Conservation (phyloP, 2,113 vertebrate genomes). For the Lota lota region DNA sequence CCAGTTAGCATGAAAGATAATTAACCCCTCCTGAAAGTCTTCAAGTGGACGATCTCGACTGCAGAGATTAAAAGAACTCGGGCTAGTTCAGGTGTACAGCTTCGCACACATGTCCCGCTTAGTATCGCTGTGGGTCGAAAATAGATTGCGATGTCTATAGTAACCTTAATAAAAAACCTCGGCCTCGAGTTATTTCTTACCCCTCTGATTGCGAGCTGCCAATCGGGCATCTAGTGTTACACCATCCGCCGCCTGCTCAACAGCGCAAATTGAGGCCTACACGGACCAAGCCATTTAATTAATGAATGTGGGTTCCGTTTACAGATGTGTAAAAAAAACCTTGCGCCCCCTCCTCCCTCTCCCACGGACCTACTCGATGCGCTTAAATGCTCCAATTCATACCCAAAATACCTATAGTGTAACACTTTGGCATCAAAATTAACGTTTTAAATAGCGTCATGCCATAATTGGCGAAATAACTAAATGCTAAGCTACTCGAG, state of each 20-base stretch:
- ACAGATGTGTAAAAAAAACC: slow-evolving; percentile 74
- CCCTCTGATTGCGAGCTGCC: slow-evolving; percentile 62
- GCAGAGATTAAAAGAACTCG: slow-evolving; percentile 37
- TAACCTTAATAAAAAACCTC: slow-evolving; percentile 45
- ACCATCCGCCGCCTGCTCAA: slow-evolving; percentile 67
- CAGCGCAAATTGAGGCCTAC: slow-evolving; percentile 76
- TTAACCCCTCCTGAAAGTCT: slow-evolving; percentile 63
- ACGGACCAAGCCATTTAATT: slow-evolving; percentile 75
- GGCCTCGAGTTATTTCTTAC: slow-evolving; percentile 71
- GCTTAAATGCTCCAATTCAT: slow-evolving; percentile 42
- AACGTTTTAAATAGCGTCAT: slow-evolving; percentile 49
- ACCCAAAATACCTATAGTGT: slow-evolving; percentile 39
- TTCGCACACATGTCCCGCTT: slow-evolving; percentile 8
- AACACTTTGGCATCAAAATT: slow-evolving; percentile 60
- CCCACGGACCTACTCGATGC: slow-evolving; percentile 45
- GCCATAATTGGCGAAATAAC: slow-evolving; percentile 63
- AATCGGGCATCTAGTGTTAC: slow-evolving; percentile 60
- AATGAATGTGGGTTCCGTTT: slow-evolving; percentile 74
- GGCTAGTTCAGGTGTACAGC: slow-evolving; percentile 52
- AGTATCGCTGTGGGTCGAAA: slow-evolving; percentile 12
- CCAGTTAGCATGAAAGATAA: slow-evolving; percentile 68
- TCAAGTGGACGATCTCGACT: slow-evolving; percentile 37
- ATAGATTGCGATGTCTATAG: slow-evolving; percentile 32
- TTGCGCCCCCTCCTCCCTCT: slow-evolving; percentile 52
- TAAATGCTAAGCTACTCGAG: slow-evolving; percentile 57